Percentiles rank a stretch among this genome's conserved stretches.
Evolutionary conservation across 2,888 invertebrate genomes (phyloP).

Genomic region (Rhagium mordax): DNA sequence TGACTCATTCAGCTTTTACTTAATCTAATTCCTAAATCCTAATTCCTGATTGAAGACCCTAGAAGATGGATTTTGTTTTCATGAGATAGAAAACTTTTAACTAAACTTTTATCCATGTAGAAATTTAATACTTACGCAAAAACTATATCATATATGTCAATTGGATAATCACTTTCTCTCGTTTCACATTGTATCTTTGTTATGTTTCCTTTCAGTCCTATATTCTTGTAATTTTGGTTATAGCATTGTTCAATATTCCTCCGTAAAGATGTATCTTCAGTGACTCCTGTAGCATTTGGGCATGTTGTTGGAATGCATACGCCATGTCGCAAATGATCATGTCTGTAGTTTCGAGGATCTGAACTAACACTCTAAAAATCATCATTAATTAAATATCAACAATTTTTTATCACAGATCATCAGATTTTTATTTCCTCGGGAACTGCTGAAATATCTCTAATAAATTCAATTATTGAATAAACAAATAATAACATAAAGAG

Average conservation of each 20-base stretch:
- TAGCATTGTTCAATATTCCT: constrained; percentile 40
- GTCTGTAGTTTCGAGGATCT: constrained; percentile 43
- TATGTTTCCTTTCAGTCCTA: constrained; percentile 43
- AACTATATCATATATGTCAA: constrained; percentile 49
- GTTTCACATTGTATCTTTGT: constrained; percentile 39
- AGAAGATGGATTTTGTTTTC: no score
- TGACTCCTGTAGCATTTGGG: constrained; percentile 33
- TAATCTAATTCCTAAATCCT: no score
- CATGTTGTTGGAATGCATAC: constrained; percentile 47
- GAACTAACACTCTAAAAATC: constrained; percentile 23
- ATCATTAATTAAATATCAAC: no score
- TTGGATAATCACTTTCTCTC: constrained; percentile 35
- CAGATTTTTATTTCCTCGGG: no score
- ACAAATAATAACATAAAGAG: no score
- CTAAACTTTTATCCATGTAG: no score
- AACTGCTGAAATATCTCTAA: no score
- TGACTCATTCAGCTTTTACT: no score
- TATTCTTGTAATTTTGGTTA: constrained; percentile 38
- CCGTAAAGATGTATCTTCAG: constrained; percentile 32
- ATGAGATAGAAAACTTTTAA: no score
- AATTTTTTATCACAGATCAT: no score
- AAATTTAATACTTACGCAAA: constrained; percentile 46
- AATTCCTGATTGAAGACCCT: no score
- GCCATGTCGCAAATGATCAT: constrained; percentile 44
- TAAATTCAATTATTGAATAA: no score